Evolutionary conservation across 1,140 invertebrate genomes (phyloP).

Genomic region (Drosophila ercepeae): DNA sequence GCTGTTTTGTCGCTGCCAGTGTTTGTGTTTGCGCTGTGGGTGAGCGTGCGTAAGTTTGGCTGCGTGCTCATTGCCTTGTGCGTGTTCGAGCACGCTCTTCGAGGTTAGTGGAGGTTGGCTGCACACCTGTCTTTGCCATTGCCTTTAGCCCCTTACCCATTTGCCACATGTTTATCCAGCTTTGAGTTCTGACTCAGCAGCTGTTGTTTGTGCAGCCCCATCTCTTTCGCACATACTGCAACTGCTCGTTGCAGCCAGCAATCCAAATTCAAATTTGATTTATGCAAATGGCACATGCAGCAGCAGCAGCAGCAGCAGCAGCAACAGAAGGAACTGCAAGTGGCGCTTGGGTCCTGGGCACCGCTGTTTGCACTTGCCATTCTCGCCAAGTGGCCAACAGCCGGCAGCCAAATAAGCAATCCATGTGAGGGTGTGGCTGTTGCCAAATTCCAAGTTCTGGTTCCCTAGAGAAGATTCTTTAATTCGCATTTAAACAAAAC

Average conservation of each 20-base stretch:
- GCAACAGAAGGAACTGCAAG: not conserved
- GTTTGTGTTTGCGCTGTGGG: conserved; percentile 13
- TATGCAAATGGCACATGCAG: conserved; percentile 74
- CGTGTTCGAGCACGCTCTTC: conserved; percentile 52
- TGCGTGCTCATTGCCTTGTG: conserved; percentile 61
- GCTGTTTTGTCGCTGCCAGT: conserved; percentile 21
- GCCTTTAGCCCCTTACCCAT: not conserved
- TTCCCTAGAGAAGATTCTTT: conserved; percentile 43
- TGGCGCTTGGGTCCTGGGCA: conserved; percentile 21
- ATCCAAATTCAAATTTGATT: conserved; percentile 81
- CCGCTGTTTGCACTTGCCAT: conserved; percentile 57
- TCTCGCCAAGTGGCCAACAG: conserved; percentile 47
- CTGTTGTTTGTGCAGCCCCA: conserved; percentile 10
- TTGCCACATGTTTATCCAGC: not conserved
- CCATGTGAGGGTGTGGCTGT: conserved; percentile 6
- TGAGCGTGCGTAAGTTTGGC: conserved; percentile 59
- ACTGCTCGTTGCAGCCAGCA: conserved; percentile 54
- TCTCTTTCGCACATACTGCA: conserved; percentile 20
- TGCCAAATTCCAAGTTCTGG: not conserved
- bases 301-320: conserved; percentile 20
- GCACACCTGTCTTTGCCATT: not conserved
- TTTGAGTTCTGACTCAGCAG: conserved; percentile 18
- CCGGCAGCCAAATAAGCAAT: conserved; percentile 59
- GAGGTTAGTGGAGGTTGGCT: conserved; percentile 3
- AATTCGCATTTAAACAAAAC: conserved; percentile 69